phyloP scores from a whole-genome alignment of 2,113 vertebrate species.

The Nipponia nippon region DNA sequence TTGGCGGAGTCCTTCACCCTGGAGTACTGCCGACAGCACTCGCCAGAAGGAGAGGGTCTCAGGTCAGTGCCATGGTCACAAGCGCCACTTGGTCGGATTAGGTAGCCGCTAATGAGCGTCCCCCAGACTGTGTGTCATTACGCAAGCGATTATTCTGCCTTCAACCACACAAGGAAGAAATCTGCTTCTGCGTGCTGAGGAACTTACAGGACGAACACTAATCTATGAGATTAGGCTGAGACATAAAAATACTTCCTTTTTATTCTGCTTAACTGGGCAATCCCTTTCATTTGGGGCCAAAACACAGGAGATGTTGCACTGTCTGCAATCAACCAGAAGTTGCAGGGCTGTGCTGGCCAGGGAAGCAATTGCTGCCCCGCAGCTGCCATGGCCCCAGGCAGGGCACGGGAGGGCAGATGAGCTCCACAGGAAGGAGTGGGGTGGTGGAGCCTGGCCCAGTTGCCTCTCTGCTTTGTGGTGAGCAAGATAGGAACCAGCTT shows the following conservation, averaged over 20 bases:
- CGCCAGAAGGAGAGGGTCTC: conserved; percentile 91
- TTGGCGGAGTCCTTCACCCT: conserved; percentile 82
- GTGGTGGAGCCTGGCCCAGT: background rate
- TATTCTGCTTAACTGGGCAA: background rate
- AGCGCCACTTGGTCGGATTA: rapidly evolving
- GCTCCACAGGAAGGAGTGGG: rapidly evolving
- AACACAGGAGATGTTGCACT: background rate
- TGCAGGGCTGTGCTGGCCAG: background rate
- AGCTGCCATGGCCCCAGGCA: rapidly evolving
- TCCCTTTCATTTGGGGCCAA: background rate
- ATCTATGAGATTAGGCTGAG: background rate
- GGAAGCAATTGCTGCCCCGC: rapidly evolving
- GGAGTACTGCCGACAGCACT: conserved; percentile 92
- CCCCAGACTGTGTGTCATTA: rapidly evolving
- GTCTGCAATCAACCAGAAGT: background rate
- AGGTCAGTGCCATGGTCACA: conserved; percentile 72
- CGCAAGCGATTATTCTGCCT: background rate
- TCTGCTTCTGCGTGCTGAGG: background rate
- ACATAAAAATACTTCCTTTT: background rate
- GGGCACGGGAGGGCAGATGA: background rate
- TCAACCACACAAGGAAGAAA: background rate
- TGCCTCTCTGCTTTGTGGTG: background rate
- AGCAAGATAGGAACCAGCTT: background rate
- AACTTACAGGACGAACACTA: background rate
- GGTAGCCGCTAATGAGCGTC: background rate